Evolutionary conservation across 2,797 vertebrate species (phyloP).

Genomic region (Tenualosa thibaudeaui): DNA sequence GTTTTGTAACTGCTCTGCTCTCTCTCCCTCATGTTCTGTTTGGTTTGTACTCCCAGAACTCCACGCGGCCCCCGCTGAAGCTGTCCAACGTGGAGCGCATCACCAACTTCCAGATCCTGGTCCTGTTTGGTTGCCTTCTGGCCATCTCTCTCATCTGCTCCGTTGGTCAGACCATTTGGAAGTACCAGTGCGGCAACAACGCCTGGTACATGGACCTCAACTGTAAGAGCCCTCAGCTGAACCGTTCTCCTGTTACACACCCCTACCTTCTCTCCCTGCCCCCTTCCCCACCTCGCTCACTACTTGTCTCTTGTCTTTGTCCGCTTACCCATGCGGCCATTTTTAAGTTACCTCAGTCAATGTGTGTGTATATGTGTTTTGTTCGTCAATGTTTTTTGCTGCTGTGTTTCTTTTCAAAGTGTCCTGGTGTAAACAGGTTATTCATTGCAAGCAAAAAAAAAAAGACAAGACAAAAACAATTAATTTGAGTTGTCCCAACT

Average conservation of each 20-base stretch:
- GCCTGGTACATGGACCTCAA: conserved; percentile 98
- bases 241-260: conserved; percentile 42
- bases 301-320: not conserved
- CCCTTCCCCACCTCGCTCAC: not conserved
- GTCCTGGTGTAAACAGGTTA: conserved; percentile 67
- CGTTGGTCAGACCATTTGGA: conserved; percentile 95
- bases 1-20: too few species aligned
- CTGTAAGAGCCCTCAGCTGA: conserved; percentile 83
- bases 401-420: conserved; percentile 4
- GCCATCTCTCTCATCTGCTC: conserved; percentile 97
- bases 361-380: conserved; percentile 66
- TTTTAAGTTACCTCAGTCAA: conserved; percentile 62
- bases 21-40: not conserved
- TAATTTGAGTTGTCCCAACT: conserved; percentile 33
- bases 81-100: conserved; percentile 97
- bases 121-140: conserved; percentile 95
- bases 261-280: conserved; percentile 62
- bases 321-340: not conserved
- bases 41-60: conserved; percentile 79
- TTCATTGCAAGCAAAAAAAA: conserved; percentile 73
- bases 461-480: conserved; percentile 50
- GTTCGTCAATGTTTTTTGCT: conserved; percentile 66
- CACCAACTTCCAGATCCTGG: conserved; percentile 97
- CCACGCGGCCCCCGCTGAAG: conserved; percentile 95
- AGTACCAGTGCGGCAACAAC: conserved; percentile 84